These are phyloP conservation scores for Lochmaea crataegi DNA, from an alignment of 2,888 invertebrate species.

Conservation along the genomic window DNA sequence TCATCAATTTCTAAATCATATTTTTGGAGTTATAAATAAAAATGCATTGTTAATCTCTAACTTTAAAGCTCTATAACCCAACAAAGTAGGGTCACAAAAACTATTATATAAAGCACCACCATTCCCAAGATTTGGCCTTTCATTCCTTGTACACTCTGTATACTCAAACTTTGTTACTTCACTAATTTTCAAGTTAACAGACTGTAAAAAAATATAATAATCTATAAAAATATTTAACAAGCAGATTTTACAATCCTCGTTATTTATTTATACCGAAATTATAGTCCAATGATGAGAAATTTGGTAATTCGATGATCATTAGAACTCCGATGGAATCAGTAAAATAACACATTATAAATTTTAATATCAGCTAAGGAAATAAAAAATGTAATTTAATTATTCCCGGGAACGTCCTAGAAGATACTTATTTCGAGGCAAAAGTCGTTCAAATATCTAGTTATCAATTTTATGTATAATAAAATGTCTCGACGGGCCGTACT, in stretches of 20 bases:
- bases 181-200: background rate
- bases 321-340: background rate
- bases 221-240: background rate
- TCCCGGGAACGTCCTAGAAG: conserved; percentile 9
- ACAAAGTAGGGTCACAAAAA: too few relatives aligned
- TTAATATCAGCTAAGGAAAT: conserved; percentile 20
- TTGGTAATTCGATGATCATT: conserved; percentile 10
- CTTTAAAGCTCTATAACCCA: too few relatives aligned
- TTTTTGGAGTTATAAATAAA: too few relatives aligned
- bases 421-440: conserved; percentile 18
- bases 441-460: conserved; percentile 23
- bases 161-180: too few relatives aligned
- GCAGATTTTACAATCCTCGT: background rate
- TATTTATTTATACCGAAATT: background rate
- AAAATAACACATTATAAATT: conserved; percentile 21
- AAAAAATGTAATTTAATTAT: conserved; percentile 19
- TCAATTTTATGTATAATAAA: conserved; percentile 24
- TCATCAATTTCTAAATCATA: too few relatives aligned
- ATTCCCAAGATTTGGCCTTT: too few relatives aligned
- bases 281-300: background rate
- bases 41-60: too few relatives aligned
- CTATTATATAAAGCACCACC: too few relatives aligned
- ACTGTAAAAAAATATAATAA: background rate
- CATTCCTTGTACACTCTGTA: too few relatives aligned
- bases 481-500: conserved; percentile 19